Percentiles rank a stretch among this genome's conserved stretches.
These are phyloP conservation scores for Cyclina sinensis DNA, from an alignment of 1,140 invertebrate genomes.

Conservation along the genomic window DNA sequence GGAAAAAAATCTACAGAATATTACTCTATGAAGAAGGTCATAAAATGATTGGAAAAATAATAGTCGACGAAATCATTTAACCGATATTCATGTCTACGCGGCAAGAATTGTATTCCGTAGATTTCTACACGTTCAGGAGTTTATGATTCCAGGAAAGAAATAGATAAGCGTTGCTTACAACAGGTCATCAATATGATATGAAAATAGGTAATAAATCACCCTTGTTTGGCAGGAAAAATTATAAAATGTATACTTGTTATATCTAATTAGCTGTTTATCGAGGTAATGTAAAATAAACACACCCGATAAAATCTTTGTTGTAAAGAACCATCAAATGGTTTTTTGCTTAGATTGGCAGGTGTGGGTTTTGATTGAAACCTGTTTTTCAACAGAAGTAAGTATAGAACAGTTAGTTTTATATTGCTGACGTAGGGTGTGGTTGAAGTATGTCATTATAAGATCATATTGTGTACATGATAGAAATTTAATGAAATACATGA, in stretches of 20 bases:
- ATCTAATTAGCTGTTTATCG: constrained; percentile 10
- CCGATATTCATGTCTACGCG: too few relatives aligned
- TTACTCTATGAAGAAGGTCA: too few relatives aligned
- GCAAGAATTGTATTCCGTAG: too few relatives aligned
- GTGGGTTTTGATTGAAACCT: not conserved
- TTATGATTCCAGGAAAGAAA: not conserved
- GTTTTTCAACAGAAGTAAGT: not conserved
- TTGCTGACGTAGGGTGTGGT: too few relatives aligned
- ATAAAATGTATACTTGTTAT: not conserved
- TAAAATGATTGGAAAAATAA: too few relatives aligned
- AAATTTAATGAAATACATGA: too few relatives aligned
- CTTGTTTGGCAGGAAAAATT: not conserved
- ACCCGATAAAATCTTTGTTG: not conserved
- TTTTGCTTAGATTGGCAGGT: not conserved
- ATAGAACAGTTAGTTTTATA: too few relatives aligned
- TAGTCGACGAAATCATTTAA: too few relatives aligned
- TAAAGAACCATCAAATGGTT: not conserved
- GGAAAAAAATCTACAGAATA: too few relatives aligned
- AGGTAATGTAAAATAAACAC: constrained; percentile 10
- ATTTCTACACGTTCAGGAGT: not conserved
- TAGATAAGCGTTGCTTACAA: not conserved
- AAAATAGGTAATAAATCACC: constrained; percentile 4
- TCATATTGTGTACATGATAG: too few relatives aligned
- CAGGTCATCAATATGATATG: not conserved
- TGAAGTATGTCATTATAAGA: too few relatives aligned